Conservation (phyloP, 2,797 vertebrate species). For the Etheostoma nigrum region DNA sequence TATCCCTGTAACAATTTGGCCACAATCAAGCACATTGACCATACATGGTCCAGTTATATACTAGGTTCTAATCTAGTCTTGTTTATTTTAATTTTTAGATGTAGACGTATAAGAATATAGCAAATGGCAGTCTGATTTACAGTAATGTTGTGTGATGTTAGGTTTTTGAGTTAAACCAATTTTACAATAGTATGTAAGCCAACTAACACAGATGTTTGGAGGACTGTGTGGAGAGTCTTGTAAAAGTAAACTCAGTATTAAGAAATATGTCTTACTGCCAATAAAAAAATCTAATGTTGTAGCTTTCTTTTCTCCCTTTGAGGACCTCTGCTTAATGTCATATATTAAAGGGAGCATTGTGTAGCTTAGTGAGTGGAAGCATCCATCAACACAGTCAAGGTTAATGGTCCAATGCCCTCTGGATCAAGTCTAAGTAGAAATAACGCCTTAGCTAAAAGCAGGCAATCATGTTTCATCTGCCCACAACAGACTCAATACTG, state of each 20-base stretch:
- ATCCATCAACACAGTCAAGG: neutral
- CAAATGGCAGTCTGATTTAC: neutral
- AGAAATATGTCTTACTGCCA: neutral
- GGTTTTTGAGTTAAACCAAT: neutral
- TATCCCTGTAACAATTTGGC: too few relatives aligned
- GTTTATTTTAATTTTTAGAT: neutral
- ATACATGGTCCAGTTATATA: too few relatives aligned
- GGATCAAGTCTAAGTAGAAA: neutral
- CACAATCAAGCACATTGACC: too few relatives aligned
- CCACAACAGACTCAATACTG: neutral
- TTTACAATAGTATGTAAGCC: neutral
- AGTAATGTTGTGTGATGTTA: neutral
- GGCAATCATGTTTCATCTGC: conserved; percentile 1
- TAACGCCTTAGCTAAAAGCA: neutral
- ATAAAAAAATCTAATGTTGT: neutral
- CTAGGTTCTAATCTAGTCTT: too few relatives aligned
- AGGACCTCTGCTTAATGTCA: neutral
- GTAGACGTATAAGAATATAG: neutral
- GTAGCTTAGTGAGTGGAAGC: neutral
- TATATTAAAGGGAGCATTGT: neutral
- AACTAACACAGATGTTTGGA: too few relatives aligned
- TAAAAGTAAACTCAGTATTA: too few relatives aligned
- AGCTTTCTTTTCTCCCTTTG: neutral
- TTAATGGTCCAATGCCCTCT: conserved; percentile 8
- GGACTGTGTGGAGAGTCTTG: neutral